phyloP scores from a whole-genome alignment of 2,888 invertebrate genomes.

The Monopis laevigella region DNA sequence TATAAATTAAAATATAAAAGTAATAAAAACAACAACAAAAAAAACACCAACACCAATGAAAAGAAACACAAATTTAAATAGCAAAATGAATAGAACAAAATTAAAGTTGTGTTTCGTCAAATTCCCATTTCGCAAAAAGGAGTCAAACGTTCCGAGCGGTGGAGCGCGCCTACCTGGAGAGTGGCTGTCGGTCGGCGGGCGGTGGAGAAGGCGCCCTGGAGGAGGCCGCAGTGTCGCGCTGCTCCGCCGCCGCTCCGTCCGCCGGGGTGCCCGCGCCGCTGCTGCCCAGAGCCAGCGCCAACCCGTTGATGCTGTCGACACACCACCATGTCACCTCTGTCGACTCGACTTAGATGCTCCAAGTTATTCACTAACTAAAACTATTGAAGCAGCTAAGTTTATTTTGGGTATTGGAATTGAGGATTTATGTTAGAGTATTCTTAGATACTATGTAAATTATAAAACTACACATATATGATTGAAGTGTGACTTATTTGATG shows the following conservation, averaged over 20 bases:
- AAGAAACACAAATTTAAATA: constrained; percentile 4
- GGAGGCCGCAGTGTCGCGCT: constrained; percentile 46
- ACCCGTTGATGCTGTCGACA: constrained; percentile 67
- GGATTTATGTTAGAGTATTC: too few relatives aligned
- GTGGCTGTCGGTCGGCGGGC: constrained; percentile 54
- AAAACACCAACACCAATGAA: constrained; percentile 7
- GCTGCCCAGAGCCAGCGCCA: constrained; percentile 66
- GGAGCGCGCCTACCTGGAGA: constrained; percentile 59
- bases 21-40: constrained; percentile 29
- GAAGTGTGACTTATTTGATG: too few relatives aligned
- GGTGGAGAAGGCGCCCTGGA: constrained; percentile 57
- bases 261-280: constrained; percentile 53
- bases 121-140: not conserved
- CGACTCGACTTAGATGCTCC: constrained; percentile 48
- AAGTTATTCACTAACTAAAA: constrained; percentile 16
- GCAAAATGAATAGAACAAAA: not conserved
- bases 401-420: too few relatives aligned
- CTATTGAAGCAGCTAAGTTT: constrained; percentile 53
- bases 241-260: constrained; percentile 27
- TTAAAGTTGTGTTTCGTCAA: constrained; percentile 3
- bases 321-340: constrained; percentile 60
- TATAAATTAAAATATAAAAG: constrained; percentile 26
- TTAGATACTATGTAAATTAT: too few relatives aligned
- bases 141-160: constrained; percentile 52
- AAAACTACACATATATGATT: too few relatives aligned